Evolutionary conservation across 1,140 invertebrate genomes (phyloP), one percentile per base, ranked within the genome.

Genomic region (Brachionus angularis): DNA sequence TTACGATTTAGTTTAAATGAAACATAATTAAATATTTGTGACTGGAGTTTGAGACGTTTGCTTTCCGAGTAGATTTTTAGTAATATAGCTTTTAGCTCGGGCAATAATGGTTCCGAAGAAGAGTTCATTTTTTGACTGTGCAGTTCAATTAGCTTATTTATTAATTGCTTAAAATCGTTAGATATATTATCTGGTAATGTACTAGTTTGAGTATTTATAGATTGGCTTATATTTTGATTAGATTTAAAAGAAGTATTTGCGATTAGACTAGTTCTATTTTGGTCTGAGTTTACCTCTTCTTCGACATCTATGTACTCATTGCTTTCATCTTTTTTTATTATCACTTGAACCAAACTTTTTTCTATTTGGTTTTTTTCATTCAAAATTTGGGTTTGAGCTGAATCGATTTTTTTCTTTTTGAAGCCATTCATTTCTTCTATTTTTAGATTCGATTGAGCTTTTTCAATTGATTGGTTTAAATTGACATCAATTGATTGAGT

Each of bases 281-380:
- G n/a, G 53, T 39, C 39, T 58, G 53, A 25, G 10, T 58, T 14
- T 23, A 29, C 5, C 23, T 58, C 53, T 58, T 58, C 53, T 58
- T 58, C 53, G 5, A 58, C 53, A 21, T 58, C 53, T 58, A 58
- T 58, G 53, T 58, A 58, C 10, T 58, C 53, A 16, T 58, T 58
- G 10, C 53, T 58, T 4, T 58, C 53, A 2, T 55, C 52, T 5
- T 36, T 58, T 58, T 7, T 23, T 42, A 12, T 58, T 34, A 23
- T 14, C 14, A 3, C 39, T 58, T 14, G 53, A 25, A 14, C 39
- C 33, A 39, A n/a, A n/a, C n/a, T n/a, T n/a, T 58, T 58, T 25
- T 39, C 23, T 10, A 58, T 12, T 1, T 34, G 53, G 25, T 58
- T 58, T 58, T 58, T 58, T 39, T 58, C 53, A 18, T 58, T 58